phyloP scores from a whole-genome alignment of 30 jellyfish, hydroid and myxozoan species.

The Cassiopea xamachana region DNA sequence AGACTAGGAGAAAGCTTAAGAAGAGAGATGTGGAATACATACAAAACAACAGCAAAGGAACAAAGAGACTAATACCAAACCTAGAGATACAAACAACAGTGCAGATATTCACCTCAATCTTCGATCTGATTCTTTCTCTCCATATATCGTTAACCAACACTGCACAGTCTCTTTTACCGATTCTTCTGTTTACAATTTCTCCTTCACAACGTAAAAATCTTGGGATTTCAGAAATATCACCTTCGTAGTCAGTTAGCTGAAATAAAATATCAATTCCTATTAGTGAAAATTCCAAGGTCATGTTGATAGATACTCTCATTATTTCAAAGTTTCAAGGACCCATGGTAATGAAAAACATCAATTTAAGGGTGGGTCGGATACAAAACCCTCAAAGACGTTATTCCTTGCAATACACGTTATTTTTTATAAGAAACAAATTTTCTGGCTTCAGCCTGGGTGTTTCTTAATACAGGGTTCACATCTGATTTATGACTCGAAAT shows the following conservation, averaged over 20 bases:
- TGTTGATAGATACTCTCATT: neutral
- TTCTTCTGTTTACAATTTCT: constrained; percentile 77
- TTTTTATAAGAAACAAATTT: too few relatives aligned
- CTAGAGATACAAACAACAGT: neutral
- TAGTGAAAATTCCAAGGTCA: neutral
- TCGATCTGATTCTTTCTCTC: constrained; percentile 63
- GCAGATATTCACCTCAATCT: constrained; percentile 12
- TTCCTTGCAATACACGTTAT: too few relatives aligned
- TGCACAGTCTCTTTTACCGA: constrained; percentile 81
- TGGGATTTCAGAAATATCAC: constrained; percentile 75
- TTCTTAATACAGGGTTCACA: too few relatives aligned
- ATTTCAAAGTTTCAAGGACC: too few relatives aligned
- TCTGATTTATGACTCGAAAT: too few relatives aligned
- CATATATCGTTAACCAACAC: constrained; percentile 86
- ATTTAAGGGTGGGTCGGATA: too few relatives aligned
- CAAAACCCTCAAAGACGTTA: too few relatives aligned
- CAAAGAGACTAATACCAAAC: neutral
- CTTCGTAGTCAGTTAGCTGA: constrained; percentile 18
- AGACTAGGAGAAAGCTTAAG: too few relatives aligned
- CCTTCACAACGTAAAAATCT: constrained; percentile 80
- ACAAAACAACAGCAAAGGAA: neutral
- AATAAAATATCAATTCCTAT: neutral
- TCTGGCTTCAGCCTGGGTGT: too few relatives aligned
- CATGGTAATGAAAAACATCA: too few relatives aligned
- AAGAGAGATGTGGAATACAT: too few relatives aligned